A percentile compares a stretch with the other conserved stretches of the same genome.
Evolutionary conservation across 2,888 invertebrate genomes (phyloP).

Genomic region (Hedya salicella): DNA sequence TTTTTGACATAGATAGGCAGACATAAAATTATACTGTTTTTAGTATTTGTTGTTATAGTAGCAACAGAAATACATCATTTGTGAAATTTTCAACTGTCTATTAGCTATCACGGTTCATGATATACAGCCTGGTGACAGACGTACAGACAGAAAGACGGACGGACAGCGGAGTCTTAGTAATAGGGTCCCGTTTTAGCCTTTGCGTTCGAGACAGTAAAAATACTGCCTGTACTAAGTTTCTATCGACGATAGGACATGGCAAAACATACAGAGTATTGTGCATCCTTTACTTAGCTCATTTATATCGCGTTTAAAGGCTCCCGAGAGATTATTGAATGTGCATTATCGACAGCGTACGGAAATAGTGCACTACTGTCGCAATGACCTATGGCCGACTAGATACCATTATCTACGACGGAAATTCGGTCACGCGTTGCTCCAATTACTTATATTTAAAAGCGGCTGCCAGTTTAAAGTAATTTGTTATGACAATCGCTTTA

Average conservation of each 20-base stretch:
- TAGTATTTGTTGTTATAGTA: too few species aligned
- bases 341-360: slow-evolving; percentile 53
- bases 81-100: too few species aligned
- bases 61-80: too few species aligned
- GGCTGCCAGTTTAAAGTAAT: slow-evolving; percentile 19
- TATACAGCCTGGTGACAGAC: too few species aligned
- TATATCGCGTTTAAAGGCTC: slow-evolving; percentile 6
- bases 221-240: too few species aligned
- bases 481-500: not conserved
- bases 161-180: too few species aligned
- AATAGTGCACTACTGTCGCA: slow-evolving; percentile 54
- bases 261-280: not conserved
- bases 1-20: too few species aligned
- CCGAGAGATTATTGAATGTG: slow-evolving; percentile 15
- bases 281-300: not conserved
- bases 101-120: too few species aligned
- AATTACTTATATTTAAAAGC: slow-evolving; percentile 48
- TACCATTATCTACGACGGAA: slow-evolving; percentile 60
- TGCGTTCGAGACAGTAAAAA: too few species aligned
- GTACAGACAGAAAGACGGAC: too few species aligned
- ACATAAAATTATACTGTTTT: too few species aligned
- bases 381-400: slow-evolving; percentile 57
- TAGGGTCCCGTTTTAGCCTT: too few species aligned
- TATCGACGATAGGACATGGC: slow-evolving; percentile 20
- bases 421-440: slow-evolving; percentile 55